Base-by-base conservation (phyloP, 2,113 vertebrate genomes). In the Calypte anna region DNA sequence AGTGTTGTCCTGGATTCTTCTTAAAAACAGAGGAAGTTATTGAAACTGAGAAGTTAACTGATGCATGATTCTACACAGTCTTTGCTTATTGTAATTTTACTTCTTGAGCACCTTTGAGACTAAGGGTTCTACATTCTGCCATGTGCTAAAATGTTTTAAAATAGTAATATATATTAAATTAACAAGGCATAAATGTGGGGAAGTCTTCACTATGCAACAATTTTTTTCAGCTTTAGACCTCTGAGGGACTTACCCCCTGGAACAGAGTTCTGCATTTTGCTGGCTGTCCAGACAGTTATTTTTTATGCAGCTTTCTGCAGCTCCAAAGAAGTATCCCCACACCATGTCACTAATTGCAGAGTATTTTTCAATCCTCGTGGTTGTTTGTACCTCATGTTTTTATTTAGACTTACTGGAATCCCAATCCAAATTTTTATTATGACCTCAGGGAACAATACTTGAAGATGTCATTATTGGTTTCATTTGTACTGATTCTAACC, bases 1-100 rank as follows among this genome's bases (percentile, higher is more conserved):
- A 33, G 0, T 0, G 0, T 31, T 12, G 6, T 53, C 48, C 24
- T 74, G 78, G 17, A 30, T 82, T 51, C 30, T 38, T 86, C 23
- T 76, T 55, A 51, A 85, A 46, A 22, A 18, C 19, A 27, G 43
- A 25, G 16, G 38, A n/a, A 0, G 2, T 50, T 79, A 62, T 36
- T 9, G 9, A 51, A 55, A 38, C 23, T 40, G n/a, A 46, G 33
- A 46, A 46, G 36, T 33, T 73, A 62, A 61, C 18, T 31, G 30
- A 30, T 38, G 19, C 64, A 36, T 50, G 43, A 44, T 38, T 18
- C 14, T 51, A 23, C 33, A 5, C 10, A 51, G 21, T 46, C 23
- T 59, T 75, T 57, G 18, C 27, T 70, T 61, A 33, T 28, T n/a
- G 25, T 43, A 46, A 18, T 59, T 12, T 67, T 55, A 55, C 14